These are phyloP conservation scores for Callyntrura sp. DNA, from an alignment of 2,888 invertebrate species.

Conservation along the genomic window DNA sequence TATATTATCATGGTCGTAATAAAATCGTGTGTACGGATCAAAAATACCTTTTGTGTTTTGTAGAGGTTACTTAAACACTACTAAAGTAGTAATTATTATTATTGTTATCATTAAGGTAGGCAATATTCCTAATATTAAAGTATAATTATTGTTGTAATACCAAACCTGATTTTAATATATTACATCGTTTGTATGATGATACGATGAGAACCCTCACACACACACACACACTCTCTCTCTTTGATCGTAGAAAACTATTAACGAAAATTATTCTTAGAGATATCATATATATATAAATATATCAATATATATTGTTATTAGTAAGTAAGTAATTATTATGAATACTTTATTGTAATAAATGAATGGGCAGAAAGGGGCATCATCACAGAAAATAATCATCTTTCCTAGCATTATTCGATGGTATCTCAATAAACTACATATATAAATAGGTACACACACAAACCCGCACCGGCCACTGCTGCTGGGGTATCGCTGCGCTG, in stretches of 20 bases:
- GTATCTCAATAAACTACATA: slow-evolving; percentile 52
- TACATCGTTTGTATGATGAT: slow-evolving; percentile 3
- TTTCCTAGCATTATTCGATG: slow-evolving; percentile 15
- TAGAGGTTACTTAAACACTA: slow-evolving; percentile 41
- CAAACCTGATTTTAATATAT: slow-evolving; percentile 50
- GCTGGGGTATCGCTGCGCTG: neutral
- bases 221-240: no score
- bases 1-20: neutral
- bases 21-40: slow-evolving; percentile 30
- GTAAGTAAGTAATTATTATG: no score
- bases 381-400: slow-evolving; percentile 40
- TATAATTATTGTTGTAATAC: slow-evolving; percentile 50
- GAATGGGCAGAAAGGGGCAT: slow-evolving; percentile 60
- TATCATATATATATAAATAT: slow-evolving; percentile 36
- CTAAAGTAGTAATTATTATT: slow-evolving; percentile 6
- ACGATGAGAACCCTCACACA: slow-evolving; percentile 9
- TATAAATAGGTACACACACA: slow-evolving; percentile 15
- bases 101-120: neutral
- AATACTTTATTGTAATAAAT: neutral
- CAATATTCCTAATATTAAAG: no score
- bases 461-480: neutral
- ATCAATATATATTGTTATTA: slow-evolving; percentile 5
- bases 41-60: slow-evolving; percentile 36
- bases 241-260: neutral
- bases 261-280: no score